These are phyloP conservation scores for Anadara kagoshimensis DNA, from an alignment of 1,140 invertebrate genomes.

Conservation along the genomic window DNA sequence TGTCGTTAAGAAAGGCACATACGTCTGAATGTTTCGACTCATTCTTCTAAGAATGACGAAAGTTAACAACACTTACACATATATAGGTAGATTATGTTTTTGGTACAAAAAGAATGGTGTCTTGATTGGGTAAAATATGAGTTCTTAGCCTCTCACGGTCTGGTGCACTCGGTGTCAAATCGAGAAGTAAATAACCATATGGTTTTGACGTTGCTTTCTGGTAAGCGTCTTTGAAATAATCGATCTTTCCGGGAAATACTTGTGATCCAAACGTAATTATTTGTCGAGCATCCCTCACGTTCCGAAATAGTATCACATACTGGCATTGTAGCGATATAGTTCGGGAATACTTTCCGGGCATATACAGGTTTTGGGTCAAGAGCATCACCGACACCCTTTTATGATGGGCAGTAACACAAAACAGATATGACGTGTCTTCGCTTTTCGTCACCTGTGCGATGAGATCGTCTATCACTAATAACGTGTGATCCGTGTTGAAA, in stretches of 20 bases:
- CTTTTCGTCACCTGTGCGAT: constrained; percentile 19
- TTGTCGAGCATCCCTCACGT: constrained; percentile 33
- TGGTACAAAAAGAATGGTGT: constrained; percentile 24
- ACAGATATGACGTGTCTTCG: constrained; percentile 27
- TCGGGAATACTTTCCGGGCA: constrained; percentile 26
- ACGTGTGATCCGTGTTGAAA: constrained; percentile 4
- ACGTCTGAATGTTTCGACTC: constrained; percentile 3
- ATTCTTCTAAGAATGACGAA: neutral
- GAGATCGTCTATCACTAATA: constrained; percentile 36
- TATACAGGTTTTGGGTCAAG: constrained; percentile 29
- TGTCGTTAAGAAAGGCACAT: neutral
- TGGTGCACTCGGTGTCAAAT: constrained; percentile 9
- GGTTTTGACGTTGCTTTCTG: constrained; percentile 11
- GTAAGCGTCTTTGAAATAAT: constrained; percentile 25
- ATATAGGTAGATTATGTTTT: neutral
- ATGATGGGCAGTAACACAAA: constrained; percentile 28
- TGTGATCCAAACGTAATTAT: constrained; percentile 33
- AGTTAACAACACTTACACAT: constrained; percentile 8
- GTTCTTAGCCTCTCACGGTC: constrained; percentile 32
- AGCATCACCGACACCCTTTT: constrained; percentile 19
- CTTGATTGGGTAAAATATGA: constrained; percentile 28
- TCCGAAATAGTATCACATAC: constrained; percentile 34
- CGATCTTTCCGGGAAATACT: constrained; percentile 23
- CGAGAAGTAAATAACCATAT: constrained; percentile 26
- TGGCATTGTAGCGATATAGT: constrained; percentile 38